Base-by-base conservation (phyloP, 2,797 vertebrate genomes). In the Cynopterus sphinx region DNA sequence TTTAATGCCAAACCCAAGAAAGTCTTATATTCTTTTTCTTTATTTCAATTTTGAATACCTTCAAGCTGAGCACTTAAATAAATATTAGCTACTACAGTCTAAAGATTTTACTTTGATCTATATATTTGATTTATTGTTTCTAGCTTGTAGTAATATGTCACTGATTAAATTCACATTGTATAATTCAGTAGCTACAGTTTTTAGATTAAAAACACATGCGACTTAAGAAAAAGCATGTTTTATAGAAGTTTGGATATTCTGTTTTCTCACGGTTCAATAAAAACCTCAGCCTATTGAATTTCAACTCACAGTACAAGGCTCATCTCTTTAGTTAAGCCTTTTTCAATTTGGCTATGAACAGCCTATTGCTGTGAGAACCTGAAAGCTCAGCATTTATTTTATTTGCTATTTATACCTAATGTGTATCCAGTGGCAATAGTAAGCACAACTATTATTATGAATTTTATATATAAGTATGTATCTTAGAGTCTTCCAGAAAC, bases 371-470 rank as follows among this genome's bases (percentile, higher is more conserved):
- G 5, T 43, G 77, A 87, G 87, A 94, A 96, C 10, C 39, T 84
- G 70, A 96, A 87, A 95, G 46, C 71, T 97, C 96, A 97, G 96
- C 94, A 55, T 82, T 97, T 96, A 67, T 97, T 87, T 95, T 91
- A 94, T 95, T 96, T 96, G 43, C 39, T 96, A 55, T 96, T 97
- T 95, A 97, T 82, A 79, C 68, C 13, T 96, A 96, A 94, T 96
- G 53, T 78, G 43, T 87, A 97, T 95, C 71, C 31, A 85, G 75
- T 96, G 84, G 93, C 61, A 90, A 82, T 43, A 59, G 55, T 51
- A 89, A 95, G 41, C 77, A 21, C 17, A 90, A 71, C 71, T 75
- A 71, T 93, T 97, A 93, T 93, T 96, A 90, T 87, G 46, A 85
- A 93, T 95, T 94, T 71, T 75, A 85, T 90, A 53, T 87, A 87